These are phyloP conservation scores for Brachirus orientalis DNA, from an alignment of 2,113 vertebrate genomes.

Conservation along the genomic window DNA sequence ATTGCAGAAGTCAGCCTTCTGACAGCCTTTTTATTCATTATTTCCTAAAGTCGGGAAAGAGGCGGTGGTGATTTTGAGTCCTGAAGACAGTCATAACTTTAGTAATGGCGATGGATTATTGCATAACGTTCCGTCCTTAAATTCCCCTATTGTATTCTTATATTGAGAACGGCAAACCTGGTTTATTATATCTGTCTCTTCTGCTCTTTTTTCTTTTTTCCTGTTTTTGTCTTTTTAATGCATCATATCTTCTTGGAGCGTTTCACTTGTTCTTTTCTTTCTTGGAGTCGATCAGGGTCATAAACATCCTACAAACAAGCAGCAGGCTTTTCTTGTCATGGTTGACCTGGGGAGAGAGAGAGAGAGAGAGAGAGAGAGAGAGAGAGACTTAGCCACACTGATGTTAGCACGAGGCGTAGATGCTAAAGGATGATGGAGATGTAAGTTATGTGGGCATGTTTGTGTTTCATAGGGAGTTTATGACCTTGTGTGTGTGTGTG, in stretches of 20 bases:
- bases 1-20: not conserved
- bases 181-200: not conserved
- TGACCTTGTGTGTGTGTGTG: no score
- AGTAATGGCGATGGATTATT: not conserved
- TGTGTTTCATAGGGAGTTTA: no score
- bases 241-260: not conserved
- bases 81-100: not conserved
- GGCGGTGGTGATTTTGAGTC: not conserved
- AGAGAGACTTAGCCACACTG: no score
- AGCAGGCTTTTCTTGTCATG: conserved; percentile 32
- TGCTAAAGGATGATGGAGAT: conserved; percentile 19
- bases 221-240: not conserved
- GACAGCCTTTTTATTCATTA: not conserved
- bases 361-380: not conserved
- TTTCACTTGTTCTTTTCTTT: conserved; percentile 1
- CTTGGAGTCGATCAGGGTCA: conserved; percentile 16
- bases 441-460: conserved; percentile 23
- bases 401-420: conserved; percentile 13
- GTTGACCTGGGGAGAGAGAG: conserved; percentile 8
- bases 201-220: conserved; percentile 2
- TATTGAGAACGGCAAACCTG: not conserved
- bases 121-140: not conserved
- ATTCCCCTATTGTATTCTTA: not conserved
- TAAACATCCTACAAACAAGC: conserved; percentile 31
- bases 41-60: not conserved